Evolutionary conservation across 2,113 vertebrate species (phyloP).

Genomic region (Mandrillus leucophaeus): DNA sequence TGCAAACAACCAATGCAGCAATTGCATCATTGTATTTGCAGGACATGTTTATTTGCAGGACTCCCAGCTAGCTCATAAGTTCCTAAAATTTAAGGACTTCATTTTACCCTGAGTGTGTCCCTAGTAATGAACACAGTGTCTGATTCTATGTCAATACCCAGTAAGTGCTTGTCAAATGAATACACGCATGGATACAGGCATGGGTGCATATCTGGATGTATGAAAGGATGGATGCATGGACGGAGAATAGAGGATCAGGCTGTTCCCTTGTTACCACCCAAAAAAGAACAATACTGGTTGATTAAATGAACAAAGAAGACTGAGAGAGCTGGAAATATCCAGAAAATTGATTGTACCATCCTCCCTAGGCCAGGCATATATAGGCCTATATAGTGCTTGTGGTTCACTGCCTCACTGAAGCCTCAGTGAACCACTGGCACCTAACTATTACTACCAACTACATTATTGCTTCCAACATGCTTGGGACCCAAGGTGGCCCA

Average conservation of each 20-base stretch:
- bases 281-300: background rate
- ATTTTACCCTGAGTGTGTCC: background rate
- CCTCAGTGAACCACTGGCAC: background rate
- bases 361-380: background rate
- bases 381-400: no score
- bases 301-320: constrained; percentile 15
- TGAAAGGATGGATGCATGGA: background rate
- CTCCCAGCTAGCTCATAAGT: background rate
- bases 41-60: background rate
- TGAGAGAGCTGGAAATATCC: background rate
- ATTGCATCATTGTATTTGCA: background rate
- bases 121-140: background rate
- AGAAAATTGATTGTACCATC: background rate
- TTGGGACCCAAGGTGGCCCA: background rate
- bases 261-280: background rate
- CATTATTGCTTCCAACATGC: background rate
- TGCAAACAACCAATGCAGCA: background rate
- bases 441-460: background rate
- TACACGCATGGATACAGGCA: background rate
- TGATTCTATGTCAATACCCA: background rate
- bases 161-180: background rate
- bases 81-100: background rate
- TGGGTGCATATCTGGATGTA: background rate
- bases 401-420: no score
- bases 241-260: background rate